Evolutionary conservation across 2,113 vertebrate species (phyloP).

Genomic region (Xenus cinereus): DNA sequence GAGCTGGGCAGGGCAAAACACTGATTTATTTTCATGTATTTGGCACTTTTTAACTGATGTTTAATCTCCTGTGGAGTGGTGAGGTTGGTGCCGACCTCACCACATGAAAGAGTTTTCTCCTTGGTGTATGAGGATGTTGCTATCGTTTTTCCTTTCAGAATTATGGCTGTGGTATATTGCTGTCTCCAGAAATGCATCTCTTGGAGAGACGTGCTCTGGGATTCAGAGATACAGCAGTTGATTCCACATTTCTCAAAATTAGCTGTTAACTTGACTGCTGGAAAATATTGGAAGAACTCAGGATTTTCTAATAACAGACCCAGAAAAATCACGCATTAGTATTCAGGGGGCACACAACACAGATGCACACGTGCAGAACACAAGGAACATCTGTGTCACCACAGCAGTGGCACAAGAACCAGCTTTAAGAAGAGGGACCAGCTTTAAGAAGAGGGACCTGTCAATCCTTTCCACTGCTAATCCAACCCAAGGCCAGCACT

Average conservation of each 20-base stretch:
- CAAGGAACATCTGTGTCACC: background rate
- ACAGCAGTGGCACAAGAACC: background rate
- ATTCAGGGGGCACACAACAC: background rate
- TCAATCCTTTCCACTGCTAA: background rate
- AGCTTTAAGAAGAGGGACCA: background rate
- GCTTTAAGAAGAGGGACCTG: background rate
- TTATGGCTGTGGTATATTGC: background rate
- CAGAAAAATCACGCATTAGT: background rate
- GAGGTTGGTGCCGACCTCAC: background rate
- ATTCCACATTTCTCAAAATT: background rate
- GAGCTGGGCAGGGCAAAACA: background rate
- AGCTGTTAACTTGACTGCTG: background rate
- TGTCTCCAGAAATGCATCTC: background rate
- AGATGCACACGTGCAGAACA: background rate
- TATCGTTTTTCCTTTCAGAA: background rate
- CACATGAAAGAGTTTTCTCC: background rate
- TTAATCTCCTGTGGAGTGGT: background rate
- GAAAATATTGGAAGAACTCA: background rate
- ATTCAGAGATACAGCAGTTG: background rate
- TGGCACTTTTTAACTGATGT: background rate
- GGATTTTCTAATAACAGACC: background rate
- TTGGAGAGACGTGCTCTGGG: background rate
- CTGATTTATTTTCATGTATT: fast-evolving
- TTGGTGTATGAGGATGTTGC: background rate
- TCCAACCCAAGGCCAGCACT: background rate